Evolutionary conservation across 1,140 invertebrate genomes (phyloP), one percentile per base, ranked within the genome.

Genomic region (Heliothis virescens): DNA sequence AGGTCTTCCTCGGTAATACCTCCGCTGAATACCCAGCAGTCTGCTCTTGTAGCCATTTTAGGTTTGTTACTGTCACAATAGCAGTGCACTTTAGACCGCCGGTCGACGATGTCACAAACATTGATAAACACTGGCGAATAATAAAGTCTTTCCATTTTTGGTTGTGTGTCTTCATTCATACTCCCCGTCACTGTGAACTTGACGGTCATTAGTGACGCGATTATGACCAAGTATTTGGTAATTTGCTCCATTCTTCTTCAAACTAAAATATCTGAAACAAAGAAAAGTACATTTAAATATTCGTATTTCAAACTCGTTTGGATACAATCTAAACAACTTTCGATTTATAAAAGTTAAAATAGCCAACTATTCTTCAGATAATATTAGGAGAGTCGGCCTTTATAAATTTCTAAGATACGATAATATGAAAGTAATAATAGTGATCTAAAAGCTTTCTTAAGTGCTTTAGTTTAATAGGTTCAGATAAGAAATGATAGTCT

Each of bases 1-100:
- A 96, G 95, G 85, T 97, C 96, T 67, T 96, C 96, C 71, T 95
- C 95, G 0, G 95, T 94, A 65, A 97, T 92, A 13, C 95, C 96
- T 72, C 95, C 95, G 41, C 95, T 96, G 87, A 97, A 96, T 7
- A 97, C 94, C 95, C 96, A 95, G 84, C 96, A 97, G 83, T 95
- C 95, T 0, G 94, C 94, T 81, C 86, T 87, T 18, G 91, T 92
- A 1, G 91, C 91, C 82, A 94, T 87, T 87, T 93, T 95, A 12
- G 87, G 88, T 80, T 89, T 89, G 63, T 89, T 90, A 79, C 87
- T 94, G 81, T 94, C 91, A 79, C 94, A 95, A 83, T 95, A 95
- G 80, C 94, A 95, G 65, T 95, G 93, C 16, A 95, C 91, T 86
- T 92, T 92, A 13, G 93, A 93, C 59, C 91, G 83, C 41, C 94